These are phyloP conservation scores for Ophthalmolycus amberensis DNA, from an alignment of 2,113 vertebrate species.

Conservation along the genomic window DNA sequence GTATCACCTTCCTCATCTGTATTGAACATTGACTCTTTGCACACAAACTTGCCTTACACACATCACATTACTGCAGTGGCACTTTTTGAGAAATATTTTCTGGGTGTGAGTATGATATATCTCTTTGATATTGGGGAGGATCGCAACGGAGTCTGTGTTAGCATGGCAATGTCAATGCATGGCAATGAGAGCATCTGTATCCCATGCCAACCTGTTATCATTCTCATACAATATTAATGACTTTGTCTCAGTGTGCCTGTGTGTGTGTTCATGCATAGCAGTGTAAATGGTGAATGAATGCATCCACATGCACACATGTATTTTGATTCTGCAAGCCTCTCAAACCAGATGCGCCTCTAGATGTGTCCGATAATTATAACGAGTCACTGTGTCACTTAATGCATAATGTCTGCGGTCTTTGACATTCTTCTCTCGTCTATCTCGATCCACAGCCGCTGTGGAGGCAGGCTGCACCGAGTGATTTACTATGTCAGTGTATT, in stretches of 20 bases:
- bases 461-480: not conserved
- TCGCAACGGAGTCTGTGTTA: constrained; percentile 25
- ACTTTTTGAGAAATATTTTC: constrained; percentile 17
- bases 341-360: not conserved
- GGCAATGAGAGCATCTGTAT: constrained; percentile 49
- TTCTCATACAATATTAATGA: constrained; percentile 68
- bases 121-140: constrained; percentile 8
- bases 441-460: constrained; percentile 3
- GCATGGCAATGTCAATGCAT: constrained; percentile 29
- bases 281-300: constrained; percentile 40
- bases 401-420: constrained; percentile 16
- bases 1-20: constrained; percentile 17
- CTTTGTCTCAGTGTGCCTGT: constrained; percentile 8
- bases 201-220: constrained; percentile 29
- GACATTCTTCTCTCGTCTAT: constrained; percentile 3
- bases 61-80: constrained; percentile 23
- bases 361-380: constrained; percentile 26
- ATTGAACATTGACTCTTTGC: constrained; percentile 21
- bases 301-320: constrained; percentile 18
- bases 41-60: constrained; percentile 14
- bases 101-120: not conserved
- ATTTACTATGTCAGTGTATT: constrained; percentile 22
- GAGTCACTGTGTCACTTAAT: constrained; percentile 16
- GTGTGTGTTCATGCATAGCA: constrained; percentile 17
- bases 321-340: constrained; percentile 12